Conservation (phyloP, 2,113 vertebrate species). For the Lagenorhynchus albirostris region DNA sequence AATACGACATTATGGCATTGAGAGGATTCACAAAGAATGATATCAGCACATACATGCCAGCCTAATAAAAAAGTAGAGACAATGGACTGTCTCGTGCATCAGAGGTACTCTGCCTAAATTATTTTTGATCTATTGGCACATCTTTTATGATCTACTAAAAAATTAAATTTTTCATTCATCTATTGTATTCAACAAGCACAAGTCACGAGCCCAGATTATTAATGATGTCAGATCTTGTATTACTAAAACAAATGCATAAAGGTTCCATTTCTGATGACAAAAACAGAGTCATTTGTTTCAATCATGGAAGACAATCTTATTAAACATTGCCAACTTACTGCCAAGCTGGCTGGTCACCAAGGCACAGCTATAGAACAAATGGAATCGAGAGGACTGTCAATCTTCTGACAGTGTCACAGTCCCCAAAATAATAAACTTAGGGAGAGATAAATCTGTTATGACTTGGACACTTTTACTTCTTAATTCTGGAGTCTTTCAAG, state of each 20-base stretch:
- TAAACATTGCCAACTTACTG: conserved; percentile 74
- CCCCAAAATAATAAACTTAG: conserved; percentile 69
- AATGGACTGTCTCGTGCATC: background rate
- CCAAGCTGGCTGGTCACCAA: conserved; percentile 66
- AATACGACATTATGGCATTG: fast-evolving
- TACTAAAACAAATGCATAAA: conserved; percentile 74
- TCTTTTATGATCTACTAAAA: conserved; percentile 71
- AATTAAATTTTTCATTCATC: conserved; percentile 76
- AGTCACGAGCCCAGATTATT: conserved; percentile 55
- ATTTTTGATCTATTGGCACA: conserved; percentile 69
- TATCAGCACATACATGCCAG: background rate
- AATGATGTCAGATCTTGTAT: conserved; percentile 75
- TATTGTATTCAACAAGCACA: conserved; percentile 68
- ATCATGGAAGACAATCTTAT: conserved; percentile 66
- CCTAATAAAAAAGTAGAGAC: background rate
- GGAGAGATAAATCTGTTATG: conserved; percentile 63
- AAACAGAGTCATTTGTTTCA: conserved; percentile 74
- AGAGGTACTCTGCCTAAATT: conserved; percentile 60
- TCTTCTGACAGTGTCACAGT: conserved; percentile 67
- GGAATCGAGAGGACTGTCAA: conserved; percentile 64
- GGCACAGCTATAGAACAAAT: conserved; percentile 58
- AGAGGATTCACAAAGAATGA: background rate
- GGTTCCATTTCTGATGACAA: conserved; percentile 68
- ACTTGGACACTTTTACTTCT: conserved; percentile 63
- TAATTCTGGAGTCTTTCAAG: conserved; percentile 51